A percentile compares a stretch with the other conserved stretches of the same genome.
phyloP scores from a whole-genome alignment of 2,113 vertebrate species.

The Macroglossus sobrinus region DNA sequence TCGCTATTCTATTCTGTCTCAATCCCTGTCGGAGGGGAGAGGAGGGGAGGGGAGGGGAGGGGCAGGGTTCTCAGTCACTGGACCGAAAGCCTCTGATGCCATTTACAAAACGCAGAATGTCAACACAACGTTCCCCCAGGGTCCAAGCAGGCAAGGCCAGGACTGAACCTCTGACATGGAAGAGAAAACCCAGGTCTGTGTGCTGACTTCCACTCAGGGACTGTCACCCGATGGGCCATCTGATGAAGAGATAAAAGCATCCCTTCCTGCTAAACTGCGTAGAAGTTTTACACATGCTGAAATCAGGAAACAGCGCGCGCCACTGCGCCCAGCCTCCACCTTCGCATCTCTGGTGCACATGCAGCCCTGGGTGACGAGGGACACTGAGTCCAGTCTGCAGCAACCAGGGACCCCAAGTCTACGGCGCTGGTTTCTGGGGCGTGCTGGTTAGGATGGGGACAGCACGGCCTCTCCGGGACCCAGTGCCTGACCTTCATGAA shows the following conservation, averaged over 20 bases:
- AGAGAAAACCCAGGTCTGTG: not conserved
- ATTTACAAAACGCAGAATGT: not conserved
- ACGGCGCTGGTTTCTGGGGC: too few species aligned
- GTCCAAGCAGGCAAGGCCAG: not conserved
- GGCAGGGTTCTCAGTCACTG: not conserved
- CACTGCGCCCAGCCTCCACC: too few species aligned
- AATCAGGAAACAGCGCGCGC: not conserved
- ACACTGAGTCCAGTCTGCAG: too few species aligned
- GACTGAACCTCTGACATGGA: not conserved
- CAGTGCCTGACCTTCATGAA: too few species aligned
- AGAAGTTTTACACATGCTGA: not conserved
- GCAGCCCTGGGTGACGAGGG: too few species aligned
- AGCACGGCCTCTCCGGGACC: too few species aligned
- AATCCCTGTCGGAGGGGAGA: too few species aligned
- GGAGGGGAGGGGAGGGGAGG: too few species aligned
- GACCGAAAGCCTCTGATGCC: not conserved
- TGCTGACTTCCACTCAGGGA: not conserved
- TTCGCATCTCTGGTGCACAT: accelerated
- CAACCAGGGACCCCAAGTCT: too few species aligned
- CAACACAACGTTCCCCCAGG: not conserved
- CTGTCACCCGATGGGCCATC: not conserved
- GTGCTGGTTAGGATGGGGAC: too few species aligned
- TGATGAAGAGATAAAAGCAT: not conserved
- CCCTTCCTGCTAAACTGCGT: not conserved
- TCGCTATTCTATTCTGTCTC: too few species aligned